phyloP scores from a whole-genome alignment of 1,140 invertebrate species.

The Cepaea nemoralis region DNA sequence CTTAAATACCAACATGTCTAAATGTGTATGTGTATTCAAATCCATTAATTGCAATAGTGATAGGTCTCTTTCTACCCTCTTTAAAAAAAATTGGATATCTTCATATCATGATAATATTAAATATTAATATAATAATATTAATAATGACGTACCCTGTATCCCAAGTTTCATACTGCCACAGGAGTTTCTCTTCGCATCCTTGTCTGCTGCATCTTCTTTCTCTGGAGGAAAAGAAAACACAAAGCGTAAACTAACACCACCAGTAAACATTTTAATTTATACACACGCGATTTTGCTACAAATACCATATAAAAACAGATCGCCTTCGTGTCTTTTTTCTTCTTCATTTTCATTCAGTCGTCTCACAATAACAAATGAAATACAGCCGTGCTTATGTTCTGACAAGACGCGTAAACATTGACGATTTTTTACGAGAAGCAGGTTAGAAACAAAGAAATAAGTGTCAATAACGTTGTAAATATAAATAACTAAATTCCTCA shows the following conservation, averaged over 20 bases:
- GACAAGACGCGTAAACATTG: constrained; percentile 33
- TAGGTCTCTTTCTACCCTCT: no score
- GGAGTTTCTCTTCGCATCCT: constrained; percentile 52
- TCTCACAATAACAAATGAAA: neutral
- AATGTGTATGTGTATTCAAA: no score
- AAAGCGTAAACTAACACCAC: neutral
- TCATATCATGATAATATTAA: no score
- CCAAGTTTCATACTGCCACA: constrained; percentile 68
- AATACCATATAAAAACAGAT: neutral
- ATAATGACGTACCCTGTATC: constrained; percentile 21
- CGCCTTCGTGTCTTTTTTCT: neutral
- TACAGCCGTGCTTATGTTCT: neutral
- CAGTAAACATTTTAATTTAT: neutral
- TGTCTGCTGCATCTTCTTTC: constrained; percentile 46
- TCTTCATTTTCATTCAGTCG: constrained; percentile 7
- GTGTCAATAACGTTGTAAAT: constrained; percentile 4
- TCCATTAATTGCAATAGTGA: no score
- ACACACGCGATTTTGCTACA: neutral
- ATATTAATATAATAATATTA: no score
- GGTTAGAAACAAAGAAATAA: neutral
- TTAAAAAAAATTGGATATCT: no score
- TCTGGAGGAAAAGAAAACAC: constrained; percentile 45
- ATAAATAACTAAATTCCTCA: constrained; percentile 37
- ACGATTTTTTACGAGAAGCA: neutral
- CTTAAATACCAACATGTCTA: no score